Percentiles rank a stretch among this genome's conserved stretches.
Evolutionary conservation across 2,113 vertebrate genomes (phyloP).

Genomic region (Vulpes ferrilata): DNA sequence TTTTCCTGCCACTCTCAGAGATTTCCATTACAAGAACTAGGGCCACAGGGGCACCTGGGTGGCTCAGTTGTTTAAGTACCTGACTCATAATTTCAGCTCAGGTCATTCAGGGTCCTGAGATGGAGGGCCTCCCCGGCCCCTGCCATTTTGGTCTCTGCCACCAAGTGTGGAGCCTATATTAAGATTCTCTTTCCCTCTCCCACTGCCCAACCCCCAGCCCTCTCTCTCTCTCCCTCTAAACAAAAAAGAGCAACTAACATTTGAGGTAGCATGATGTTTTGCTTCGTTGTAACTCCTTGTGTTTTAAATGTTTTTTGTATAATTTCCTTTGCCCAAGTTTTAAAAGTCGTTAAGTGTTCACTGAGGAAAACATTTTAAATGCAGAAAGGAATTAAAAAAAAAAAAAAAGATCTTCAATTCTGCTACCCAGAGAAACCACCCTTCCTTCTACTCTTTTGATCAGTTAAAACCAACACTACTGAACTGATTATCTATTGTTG

Average conservation of each 20-base stretch:
- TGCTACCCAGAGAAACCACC: neutral
- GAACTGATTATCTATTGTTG: neutral
- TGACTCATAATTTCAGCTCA: neutral
- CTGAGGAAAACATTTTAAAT: neutral
- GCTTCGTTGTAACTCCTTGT: neutral
- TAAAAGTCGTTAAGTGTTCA: neutral
- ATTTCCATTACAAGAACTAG: neutral
- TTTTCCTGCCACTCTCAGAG: neutral
- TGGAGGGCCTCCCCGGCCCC: no score
- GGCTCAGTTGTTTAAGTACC: neutral
- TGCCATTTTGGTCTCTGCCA: no score
- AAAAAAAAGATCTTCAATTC: neutral
- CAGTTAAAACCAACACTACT: neutral
- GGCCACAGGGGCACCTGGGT: neutral
- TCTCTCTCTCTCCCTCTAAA: no score
- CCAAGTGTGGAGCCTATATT: neutral
- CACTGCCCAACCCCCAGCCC: no score
- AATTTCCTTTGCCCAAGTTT: neutral
- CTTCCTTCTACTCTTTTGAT: neutral
- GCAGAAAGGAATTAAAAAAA: neutral
- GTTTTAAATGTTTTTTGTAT: neutral
- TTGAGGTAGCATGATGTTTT: neutral
- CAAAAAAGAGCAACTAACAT: neutral
- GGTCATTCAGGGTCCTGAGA: neutral
- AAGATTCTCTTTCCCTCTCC: neutral